phyloP scores from a whole-genome alignment of 2,888 invertebrate species.

The Epicampocera succincta region DNA sequence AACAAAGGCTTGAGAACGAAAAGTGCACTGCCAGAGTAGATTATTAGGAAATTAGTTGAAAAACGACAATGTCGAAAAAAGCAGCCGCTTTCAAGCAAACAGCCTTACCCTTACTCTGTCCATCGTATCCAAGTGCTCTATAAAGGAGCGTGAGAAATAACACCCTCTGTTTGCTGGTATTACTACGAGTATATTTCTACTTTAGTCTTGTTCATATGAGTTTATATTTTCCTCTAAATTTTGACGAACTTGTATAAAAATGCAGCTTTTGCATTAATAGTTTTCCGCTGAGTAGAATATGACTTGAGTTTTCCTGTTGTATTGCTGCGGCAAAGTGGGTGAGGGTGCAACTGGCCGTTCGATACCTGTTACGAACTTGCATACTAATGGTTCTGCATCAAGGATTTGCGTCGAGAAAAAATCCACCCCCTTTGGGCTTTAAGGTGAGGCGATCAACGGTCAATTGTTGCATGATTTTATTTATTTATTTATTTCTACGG shows the following conservation, averaged over 20 bases:
- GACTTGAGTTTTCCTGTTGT: slow-evolving; percentile 49
- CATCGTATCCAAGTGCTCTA: slow-evolving; percentile 4
- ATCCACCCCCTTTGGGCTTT: slow-evolving; percentile 14
- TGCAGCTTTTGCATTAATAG: slow-evolving; percentile 64
- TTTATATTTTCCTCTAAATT: slow-evolving; percentile 3
- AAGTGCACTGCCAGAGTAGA: slow-evolving; percentile 13
- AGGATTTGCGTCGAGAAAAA: slow-evolving; percentile 44
- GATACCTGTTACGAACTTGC: slow-evolving; percentile 63
- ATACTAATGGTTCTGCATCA: slow-evolving; percentile 66
- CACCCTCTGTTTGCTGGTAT: slow-evolving; percentile 51
- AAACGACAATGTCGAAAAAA: slow-evolving; percentile 31
- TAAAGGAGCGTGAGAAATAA: slow-evolving; percentile 63
- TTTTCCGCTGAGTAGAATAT: slow-evolving; percentile 35
- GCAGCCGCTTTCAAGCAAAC: slow-evolving; percentile 4
- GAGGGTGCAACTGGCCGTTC: neutral
- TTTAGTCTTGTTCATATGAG: slow-evolving; percentile 20
- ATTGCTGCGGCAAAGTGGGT: slow-evolving; percentile 14
- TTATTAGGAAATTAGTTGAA: slow-evolving; percentile 68
- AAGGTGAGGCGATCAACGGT: slow-evolving; percentile 49
- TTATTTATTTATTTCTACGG: slow-evolving; percentile 23
- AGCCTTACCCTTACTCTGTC: slow-evolving; percentile 51
- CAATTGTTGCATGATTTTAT: slow-evolving; percentile 67
- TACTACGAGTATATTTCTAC: slow-evolving; percentile 18
- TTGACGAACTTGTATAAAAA: slow-evolving; percentile 53
- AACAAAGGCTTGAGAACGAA: slow-evolving; percentile 63